Evolutionary conservation across 2,797 vertebrate species (phyloP).

Genomic region (Neostethus bicornis): DNA sequence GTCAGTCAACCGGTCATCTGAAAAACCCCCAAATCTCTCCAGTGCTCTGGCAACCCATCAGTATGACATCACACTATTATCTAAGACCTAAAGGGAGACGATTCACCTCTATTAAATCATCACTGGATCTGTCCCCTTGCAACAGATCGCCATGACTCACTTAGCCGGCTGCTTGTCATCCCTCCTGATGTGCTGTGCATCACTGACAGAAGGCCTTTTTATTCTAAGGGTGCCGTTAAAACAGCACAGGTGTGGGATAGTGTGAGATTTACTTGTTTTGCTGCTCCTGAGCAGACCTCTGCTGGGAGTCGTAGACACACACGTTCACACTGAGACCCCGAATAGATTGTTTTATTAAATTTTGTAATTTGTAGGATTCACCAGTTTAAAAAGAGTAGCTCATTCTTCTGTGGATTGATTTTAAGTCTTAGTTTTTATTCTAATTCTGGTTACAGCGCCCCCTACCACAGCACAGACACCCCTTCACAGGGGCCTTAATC

Average conservation of each 20-base stretch:
- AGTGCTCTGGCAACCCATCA: conserved; percentile 35
- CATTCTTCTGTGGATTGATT: too few species aligned
- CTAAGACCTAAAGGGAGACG: conserved; percentile 54
- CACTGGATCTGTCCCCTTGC: conserved; percentile 46
- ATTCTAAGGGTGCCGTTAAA: conserved; percentile 39
- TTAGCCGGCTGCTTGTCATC: conserved; percentile 33
- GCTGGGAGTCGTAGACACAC: conserved; percentile 2
- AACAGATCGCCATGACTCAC: conserved; percentile 49
- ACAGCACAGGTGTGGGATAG: not conserved
- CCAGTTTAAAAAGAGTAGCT: too few species aligned
- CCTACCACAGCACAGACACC: too few species aligned
- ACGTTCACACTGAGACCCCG: not conserved
- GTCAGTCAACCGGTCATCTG: conserved; percentile 54
- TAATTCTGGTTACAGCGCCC: too few species aligned
- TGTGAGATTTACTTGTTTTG: conserved; percentile 13
- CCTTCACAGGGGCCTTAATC: too few species aligned
- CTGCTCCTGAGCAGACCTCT: not conserved
- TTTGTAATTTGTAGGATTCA: too few species aligned
- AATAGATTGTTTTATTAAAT: too few species aligned
- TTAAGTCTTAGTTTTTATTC: too few species aligned
- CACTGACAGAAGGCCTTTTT: conserved; percentile 23
- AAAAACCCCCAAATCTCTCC: conserved; percentile 24
- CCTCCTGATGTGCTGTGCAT: conserved; percentile 2
- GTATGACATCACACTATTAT: conserved; percentile 67
- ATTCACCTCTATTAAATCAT: conserved; percentile 53